Percentiles rank a stretch among this genome's conserved stretches.
These are phyloP conservation scores for Hyaena hyaena DNA, from an alignment of 2,113 vertebrate species.

Conservation along the genomic window DNA sequence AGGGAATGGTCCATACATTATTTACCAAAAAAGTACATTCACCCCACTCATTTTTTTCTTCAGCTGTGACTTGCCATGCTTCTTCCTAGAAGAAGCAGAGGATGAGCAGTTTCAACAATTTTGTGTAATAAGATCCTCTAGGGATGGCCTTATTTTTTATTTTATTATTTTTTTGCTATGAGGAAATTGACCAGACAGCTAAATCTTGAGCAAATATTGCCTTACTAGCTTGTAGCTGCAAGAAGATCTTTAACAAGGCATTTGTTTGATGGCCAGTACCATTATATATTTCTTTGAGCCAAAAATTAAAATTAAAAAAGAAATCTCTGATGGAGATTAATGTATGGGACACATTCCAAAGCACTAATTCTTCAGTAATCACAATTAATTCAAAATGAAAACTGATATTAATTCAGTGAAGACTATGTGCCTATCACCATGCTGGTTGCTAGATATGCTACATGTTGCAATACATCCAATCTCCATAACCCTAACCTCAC, in stretches of 20 bases:
- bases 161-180: neutral
- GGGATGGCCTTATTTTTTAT: neutral
- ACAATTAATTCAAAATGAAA: neutral
- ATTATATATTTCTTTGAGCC: neutral
- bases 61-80: slow-evolving; percentile 35
- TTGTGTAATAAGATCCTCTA: neutral
- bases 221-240: neutral
- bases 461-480: neutral
- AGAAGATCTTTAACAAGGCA: neutral
- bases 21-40: slow-evolving; percentile 46
- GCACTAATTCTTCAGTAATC: neutral
- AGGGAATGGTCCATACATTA: slow-evolving; percentile 45
- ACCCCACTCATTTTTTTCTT: slow-evolving; percentile 49
- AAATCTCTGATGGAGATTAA: neutral
- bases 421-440: accelerated
- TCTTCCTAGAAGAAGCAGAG: slow-evolving; percentile 25
- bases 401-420: neutral
- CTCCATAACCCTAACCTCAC: neutral
- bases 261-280: neutral
- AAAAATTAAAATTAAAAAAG: neutral
- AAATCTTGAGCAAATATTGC: neutral
- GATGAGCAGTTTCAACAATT: neutral
- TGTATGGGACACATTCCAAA: neutral
- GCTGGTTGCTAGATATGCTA: accelerated
- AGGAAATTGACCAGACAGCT: neutral